A percentile compares a stretch with the other conserved stretches of the same genome.
phyloP scores from a whole-genome alignment of 2,888 invertebrate species.

The Euproctis similis region DNA sequence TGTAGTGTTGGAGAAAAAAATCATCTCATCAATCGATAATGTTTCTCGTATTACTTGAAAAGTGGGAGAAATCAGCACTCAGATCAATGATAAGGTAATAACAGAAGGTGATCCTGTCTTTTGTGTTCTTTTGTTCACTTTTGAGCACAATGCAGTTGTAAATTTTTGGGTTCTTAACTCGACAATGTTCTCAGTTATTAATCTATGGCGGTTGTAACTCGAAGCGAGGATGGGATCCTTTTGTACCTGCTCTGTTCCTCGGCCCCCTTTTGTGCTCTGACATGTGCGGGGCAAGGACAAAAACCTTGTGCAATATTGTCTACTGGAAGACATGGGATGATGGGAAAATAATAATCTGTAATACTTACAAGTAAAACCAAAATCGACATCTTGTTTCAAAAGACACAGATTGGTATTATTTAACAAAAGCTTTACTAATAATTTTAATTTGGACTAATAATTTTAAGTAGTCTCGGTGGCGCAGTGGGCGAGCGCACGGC shows the following conservation, averaged over 20 bases:
- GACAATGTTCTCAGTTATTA: slow-evolving; percentile 69
- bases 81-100: slow-evolving; percentile 71
- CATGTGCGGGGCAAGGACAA: slow-evolving; percentile 65
- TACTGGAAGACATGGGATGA: slow-evolving; percentile 50
- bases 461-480: too few species aligned
- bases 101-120: slow-evolving; percentile 70
- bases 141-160: slow-evolving; percentile 69
- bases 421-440: too few species aligned
- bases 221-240: slow-evolving; percentile 61
- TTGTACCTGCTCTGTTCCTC: slow-evolving; percentile 64
- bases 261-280: slow-evolving; percentile 62
- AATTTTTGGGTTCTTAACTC: slow-evolving; percentile 74
- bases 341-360: slow-evolving; percentile 56
- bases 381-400: too few species aligned
- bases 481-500: too few species aligned
- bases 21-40: slow-evolving; percentile 56
- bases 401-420: too few species aligned
- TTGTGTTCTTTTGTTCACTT: slow-evolving; percentile 61
- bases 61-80: slow-evolving; percentile 65
- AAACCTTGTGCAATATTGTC: slow-evolving; percentile 70
- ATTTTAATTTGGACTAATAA: too few species aligned
- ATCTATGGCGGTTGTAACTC: slow-evolving; percentile 70
- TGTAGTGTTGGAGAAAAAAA: slow-evolving; percentile 42
- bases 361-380: slow-evolving; percentile 42
- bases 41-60: slow-evolving; percentile 59